These are phyloP conservation scores for Pangasius macronema DNA, from an alignment of 2,797 vertebrate species.

Conservation along the genomic window DNA sequence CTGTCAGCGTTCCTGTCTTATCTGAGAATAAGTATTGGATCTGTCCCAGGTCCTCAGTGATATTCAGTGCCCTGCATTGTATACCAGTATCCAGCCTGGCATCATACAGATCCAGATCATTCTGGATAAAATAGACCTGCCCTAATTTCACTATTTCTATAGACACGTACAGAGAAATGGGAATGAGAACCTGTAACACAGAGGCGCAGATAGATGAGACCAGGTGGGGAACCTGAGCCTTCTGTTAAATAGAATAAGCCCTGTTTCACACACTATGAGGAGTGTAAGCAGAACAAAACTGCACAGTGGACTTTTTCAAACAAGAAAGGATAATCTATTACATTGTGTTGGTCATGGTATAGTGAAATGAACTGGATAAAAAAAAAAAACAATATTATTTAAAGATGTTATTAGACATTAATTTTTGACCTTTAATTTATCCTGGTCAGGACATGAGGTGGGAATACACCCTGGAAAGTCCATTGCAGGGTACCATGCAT, in stretches of 20 bases:
- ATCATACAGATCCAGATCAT: conserved; percentile 88
- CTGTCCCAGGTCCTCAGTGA: conserved; percentile 93
- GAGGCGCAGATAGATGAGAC: neutral
- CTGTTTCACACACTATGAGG: neutral
- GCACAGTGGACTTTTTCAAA: neutral
- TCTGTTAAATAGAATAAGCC: too few relatives aligned
- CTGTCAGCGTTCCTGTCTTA: conserved; percentile 96
- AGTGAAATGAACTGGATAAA: neutral
- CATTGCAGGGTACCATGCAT: neutral
- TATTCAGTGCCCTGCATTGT: conserved; percentile 91
- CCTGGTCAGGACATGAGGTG: neutral
- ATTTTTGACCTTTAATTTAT: conserved; percentile 1
- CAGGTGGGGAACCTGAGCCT: neutral
- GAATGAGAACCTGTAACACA: conserved; percentile 88
- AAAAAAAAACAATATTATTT: neutral
- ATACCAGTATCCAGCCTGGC: conserved; percentile 81
- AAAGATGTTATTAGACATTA: neutral
- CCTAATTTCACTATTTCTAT: conserved; percentile 96
- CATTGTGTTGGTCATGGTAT: neutral
- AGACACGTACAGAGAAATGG: conserved; percentile 94
- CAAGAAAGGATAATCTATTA: neutral
- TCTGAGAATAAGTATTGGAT: conserved; percentile 95
- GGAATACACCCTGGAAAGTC: neutral
- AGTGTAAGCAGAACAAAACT: neutral
- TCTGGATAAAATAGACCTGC: conserved; percentile 93